Conservation (phyloP, 2,797 vertebrate species). For the Lagodon rhomboides region DNA sequence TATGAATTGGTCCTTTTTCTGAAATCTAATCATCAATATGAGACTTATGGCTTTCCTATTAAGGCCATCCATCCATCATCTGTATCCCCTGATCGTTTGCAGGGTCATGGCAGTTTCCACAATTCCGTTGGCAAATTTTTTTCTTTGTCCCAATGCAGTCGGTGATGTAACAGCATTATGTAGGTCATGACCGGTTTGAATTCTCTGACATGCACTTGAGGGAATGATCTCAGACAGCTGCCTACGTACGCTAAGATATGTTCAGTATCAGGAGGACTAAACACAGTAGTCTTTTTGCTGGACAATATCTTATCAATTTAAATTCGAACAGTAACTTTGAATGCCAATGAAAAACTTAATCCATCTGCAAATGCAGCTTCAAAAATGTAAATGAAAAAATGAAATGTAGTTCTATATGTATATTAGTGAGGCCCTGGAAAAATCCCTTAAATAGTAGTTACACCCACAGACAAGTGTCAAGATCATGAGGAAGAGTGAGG, state of each 20-base stretch:
- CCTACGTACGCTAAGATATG: slow-evolving; percentile 1
- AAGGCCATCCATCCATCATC: too few species aligned
- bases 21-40: background rate
- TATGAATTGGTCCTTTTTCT: background rate
- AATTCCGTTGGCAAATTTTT: slow-evolving; percentile 18
- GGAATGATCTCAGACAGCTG: slow-evolving; percentile 28
- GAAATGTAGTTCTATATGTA: background rate
- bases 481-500: slow-evolving; percentile 7
- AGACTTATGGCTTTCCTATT: background rate
- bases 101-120: background rate
- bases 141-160: slow-evolving; percentile 52
- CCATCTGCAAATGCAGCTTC: slow-evolving; percentile 8
- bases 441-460: slow-evolving; percentile 32
- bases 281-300: background rate
- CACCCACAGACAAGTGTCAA: slow-evolving; percentile 35
- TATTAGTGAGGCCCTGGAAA: slow-evolving; percentile 6
- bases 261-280: slow-evolving; percentile 23
- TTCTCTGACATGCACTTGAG: slow-evolving; percentile 38
- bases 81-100: too few species aligned
- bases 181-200: slow-evolving; percentile 68
- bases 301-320: background rate
- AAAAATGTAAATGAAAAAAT: slow-evolving; percentile 1
- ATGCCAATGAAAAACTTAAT: background rate
- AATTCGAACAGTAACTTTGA: background rate
- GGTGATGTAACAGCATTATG: slow-evolving; percentile 71